Evolutionary conservation across 2,797 vertebrate species (phyloP).

Genomic region (Sus cebifrons): DNA sequence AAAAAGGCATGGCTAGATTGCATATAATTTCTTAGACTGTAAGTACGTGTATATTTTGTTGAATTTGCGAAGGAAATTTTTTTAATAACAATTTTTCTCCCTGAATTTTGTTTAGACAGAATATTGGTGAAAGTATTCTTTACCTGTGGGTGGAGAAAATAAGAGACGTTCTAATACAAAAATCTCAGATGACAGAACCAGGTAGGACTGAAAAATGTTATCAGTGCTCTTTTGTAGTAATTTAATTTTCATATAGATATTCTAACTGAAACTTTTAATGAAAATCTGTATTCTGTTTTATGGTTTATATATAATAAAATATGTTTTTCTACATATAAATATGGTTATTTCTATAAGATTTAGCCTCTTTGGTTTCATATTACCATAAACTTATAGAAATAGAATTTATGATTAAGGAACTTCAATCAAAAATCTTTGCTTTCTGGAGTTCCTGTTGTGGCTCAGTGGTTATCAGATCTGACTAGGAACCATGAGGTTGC

Average conservation of each 20-base stretch:
- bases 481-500: no score
- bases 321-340: conserved; percentile 29
- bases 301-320: conserved; percentile 27
- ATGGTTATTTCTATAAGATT: conserved; percentile 25
- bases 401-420: conserved; percentile 40
- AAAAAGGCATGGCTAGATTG: conserved; percentile 20
- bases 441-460: no score
- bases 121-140: conserved; percentile 96
- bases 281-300: conserved; percentile 46
- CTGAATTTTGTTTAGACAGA: conserved; percentile 93
- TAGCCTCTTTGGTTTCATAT: conserved; percentile 1
- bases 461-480: no score
- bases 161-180: conserved; percentile 95
- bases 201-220: conserved; percentile 90
- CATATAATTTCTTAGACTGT: conserved; percentile 26
- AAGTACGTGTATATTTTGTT: conserved; percentile 60
- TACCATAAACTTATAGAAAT: not conserved
- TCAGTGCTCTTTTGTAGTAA: conserved; percentile 35
- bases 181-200: conserved; percentile 92
- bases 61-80: conserved; percentile 45
- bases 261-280: conserved; percentile 49
- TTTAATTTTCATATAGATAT: conserved; percentile 27
- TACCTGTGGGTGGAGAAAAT: conserved; percentile 98
- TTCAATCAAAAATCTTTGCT: not conserved
- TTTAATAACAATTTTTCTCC: conserved; percentile 66